Base-by-base conservation (phyloP, 2,113 vertebrate genomes). In the Podarcis raffonei region DNA sequence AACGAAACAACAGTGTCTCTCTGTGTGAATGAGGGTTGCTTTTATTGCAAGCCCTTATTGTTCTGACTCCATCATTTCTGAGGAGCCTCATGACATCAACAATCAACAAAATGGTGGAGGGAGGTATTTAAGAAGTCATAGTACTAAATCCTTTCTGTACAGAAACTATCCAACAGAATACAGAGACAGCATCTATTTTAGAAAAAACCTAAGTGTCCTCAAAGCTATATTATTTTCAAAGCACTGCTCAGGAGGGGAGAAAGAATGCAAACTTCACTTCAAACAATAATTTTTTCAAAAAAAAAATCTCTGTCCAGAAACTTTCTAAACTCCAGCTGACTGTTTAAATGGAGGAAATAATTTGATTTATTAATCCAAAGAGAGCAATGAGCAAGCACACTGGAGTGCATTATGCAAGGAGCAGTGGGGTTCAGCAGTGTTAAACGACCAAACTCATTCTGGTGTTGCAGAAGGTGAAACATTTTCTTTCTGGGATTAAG, bases 141-240 rank as follows among this genome's bases (percentile, higher is more conserved):
- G 30, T 16, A 76, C 25, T 74, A 6, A 0, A 8, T 66, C 0
- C 0, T 3, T 81, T 30, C 5, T 1, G 0, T 5, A 84, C 5
- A 90, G 15, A 5, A 79, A 80, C 27, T 74, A 18, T 68, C 65
- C 2, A 81, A 5, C 35, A 48, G 80, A 66, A 23, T n/a, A 85
- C 15, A 88, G 6, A 53, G 42, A 65, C 37, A 83, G 6, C 2
- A 79, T 4, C 79, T 2, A 25, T 3, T 18, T 42, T 0, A 20
- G 65, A 11, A 80, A 75, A 77, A 77, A 53, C n/a, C 2, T 5
- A 25, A 39, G 79, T 20, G 13, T 42, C 32, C 68, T 89, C 66
- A 86, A 12, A 75, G 71, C 32, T 30, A 32, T 1, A 9, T 57
- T 65, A 69, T 69, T 57, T 42, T 5, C 22, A 78, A 90, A 85